Conservation (phyloP, 2,888 invertebrate genomes). For the Tenthredo distinguenda region DNA sequence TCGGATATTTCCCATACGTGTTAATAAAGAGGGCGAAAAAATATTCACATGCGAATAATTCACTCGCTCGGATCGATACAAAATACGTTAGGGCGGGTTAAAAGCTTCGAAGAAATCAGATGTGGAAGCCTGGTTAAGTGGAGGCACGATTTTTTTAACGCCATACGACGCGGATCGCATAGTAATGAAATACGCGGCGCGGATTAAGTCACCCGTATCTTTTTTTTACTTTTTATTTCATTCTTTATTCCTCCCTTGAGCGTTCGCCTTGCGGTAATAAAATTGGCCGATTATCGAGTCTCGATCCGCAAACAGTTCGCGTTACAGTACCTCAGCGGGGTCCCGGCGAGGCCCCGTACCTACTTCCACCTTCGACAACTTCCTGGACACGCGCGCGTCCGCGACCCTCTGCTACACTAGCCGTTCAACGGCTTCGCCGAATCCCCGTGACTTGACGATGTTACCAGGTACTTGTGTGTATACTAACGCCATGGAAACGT, state of each 20-base stretch:
- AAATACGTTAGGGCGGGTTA: background rate
- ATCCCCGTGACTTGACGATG: conserved; percentile 19
- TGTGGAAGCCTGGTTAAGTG: background rate
- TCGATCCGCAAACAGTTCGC: conserved; percentile 34
- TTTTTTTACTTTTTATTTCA: background rate
- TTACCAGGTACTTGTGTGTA: conserved; percentile 22
- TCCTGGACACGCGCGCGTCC: conserved; percentile 28
- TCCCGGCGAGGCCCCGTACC: conserved; percentile 4
- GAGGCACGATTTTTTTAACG: background rate
- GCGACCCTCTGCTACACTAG: background rate
- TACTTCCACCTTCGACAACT: background rate
- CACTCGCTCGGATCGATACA: background rate
- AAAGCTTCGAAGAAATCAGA: background rate
- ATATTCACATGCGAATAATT: background rate
- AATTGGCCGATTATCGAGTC: conserved; percentile 32
- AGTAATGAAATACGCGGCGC: conserved; percentile 33
- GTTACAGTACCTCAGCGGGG: background rate
- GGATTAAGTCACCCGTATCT: conserved; percentile 9
- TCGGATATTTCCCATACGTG: background rate
- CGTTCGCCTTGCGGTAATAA: conserved; percentile 5
- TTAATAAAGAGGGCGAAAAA: conserved; percentile 28
- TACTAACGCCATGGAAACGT: conserved; percentile 29
- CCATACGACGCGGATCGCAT: background rate
- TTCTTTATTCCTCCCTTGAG: background rate
- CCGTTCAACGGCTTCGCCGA: conserved; percentile 36